Conservation (phyloP, 2,797 vertebrate species). For the Crocidura indochinensis region DNA sequence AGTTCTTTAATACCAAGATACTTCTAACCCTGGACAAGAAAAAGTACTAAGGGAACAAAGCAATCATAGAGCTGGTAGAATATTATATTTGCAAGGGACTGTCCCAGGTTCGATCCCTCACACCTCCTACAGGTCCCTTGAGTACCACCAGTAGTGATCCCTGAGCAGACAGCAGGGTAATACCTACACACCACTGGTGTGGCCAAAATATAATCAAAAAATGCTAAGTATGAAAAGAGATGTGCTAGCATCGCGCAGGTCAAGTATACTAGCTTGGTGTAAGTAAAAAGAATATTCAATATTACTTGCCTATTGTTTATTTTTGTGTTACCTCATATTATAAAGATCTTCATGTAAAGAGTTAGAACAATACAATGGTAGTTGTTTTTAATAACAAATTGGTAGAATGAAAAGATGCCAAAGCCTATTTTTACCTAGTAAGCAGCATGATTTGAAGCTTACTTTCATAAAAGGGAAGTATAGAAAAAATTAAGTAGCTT, state of each 20-base stretch:
- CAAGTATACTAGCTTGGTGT: constrained; percentile 63
- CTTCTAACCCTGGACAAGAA: constrained; percentile 21
- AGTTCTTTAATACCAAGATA: constrained; percentile 10
- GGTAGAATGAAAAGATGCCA: constrained; percentile 73
- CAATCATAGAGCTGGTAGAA: too few species aligned
- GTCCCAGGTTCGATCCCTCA: too few species aligned
- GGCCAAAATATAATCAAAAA: too few species aligned
- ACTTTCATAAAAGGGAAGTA: neutral
- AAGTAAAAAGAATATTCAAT: constrained; percentile 56
- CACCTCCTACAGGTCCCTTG: too few species aligned
- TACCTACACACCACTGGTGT: too few species aligned
- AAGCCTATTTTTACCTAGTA: constrained; percentile 76
- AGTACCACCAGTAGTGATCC: too few species aligned
- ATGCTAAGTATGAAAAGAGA: neutral
- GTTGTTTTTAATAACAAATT: constrained; percentile 85
- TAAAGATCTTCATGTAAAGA: constrained; percentile 82
- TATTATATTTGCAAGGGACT: too few species aligned
- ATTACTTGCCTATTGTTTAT: constrained; percentile 73
- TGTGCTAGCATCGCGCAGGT: constrained; percentile 65
- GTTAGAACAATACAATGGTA: constrained; percentile 80
- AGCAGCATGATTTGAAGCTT: constrained; percentile 66
- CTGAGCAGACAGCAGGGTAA: too few species aligned
- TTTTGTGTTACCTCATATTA: constrained; percentile 78
- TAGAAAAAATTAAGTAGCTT: constrained; percentile 40
- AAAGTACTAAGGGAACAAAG: too few species aligned